Base-by-base conservation (phyloP, 1,140 invertebrate species). In the Thalassaphorura encarpata region DNA sequence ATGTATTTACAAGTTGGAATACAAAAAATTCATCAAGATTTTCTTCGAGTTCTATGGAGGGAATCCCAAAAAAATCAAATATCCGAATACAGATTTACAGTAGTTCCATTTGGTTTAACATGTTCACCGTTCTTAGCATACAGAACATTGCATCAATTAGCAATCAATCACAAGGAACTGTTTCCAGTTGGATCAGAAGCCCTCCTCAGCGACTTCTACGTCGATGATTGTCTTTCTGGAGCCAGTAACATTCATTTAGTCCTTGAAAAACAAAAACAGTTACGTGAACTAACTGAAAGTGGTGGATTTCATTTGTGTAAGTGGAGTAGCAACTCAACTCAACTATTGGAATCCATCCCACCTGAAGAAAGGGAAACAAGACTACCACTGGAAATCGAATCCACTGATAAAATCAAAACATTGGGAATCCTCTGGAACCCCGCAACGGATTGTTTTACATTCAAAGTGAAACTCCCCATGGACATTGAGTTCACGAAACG, bases 171-270 rank as follows among this genome's bases (percentile, higher is more conserved):
- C 24, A 46, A 31, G n/a, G n/a, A 5, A 6, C 43, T 40, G 0
- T 68, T 52, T 56, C 68, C 67, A 16, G 15, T 46, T 23, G 69
- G 67, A 19, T 61, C 66, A 41, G 8, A 48, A 31, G 58, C 64
- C 4, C 40, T 72, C 18, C 19, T 27, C 26, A 63, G 58, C 19
- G 68, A 72, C 56, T 72, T 72, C 52, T 77, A 75, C 57, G 67
- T 75, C 3, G 74, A 77, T 54, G 73, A 77, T 62, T 50, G 71
- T 18, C 52, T 75, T 1, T 66, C 67, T 23, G 27, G 41, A 13
- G 42, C 29, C 0, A 2, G 6, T 42, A 21, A 23, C n/a, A 8
- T 8, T n/a, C n/a, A 55, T 18, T 39, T 54, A 16, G 31, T 33
- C n/a, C 46, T 40, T 54, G 5, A 43, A 3, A 21, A 71, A 18